Evolutionary conservation across 2,113 vertebrate genomes (phyloP).

Genomic region (Benitochromis conjunctus): DNA sequence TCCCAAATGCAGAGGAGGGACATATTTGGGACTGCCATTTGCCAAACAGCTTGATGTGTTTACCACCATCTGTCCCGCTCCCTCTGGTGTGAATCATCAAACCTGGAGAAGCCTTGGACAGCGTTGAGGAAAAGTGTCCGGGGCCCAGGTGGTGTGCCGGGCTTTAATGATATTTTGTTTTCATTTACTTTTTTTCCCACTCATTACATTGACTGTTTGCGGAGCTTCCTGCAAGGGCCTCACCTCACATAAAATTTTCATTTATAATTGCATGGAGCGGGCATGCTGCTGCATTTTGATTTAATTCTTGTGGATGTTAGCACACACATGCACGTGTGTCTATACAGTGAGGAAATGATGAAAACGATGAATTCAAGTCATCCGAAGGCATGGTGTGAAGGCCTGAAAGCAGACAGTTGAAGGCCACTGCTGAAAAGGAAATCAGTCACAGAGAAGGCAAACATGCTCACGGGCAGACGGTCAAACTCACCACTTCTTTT

Average conservation of each 20-base stretch:
- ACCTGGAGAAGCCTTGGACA: slow-evolving; percentile 28
- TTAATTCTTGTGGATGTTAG: neutral
- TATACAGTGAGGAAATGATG: neutral
- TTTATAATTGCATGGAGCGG: neutral
- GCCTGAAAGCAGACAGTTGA: neutral
- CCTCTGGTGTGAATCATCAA: slow-evolving; percentile 30
- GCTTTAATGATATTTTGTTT: slow-evolving; percentile 40
- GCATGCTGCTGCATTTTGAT: neutral
- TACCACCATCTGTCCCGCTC: slow-evolving; percentile 52
- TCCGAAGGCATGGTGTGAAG: neutral
- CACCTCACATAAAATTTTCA: neutral
- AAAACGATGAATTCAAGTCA: neutral
- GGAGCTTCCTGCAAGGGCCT: neutral
- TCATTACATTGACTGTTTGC: neutral
- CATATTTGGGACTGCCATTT: neutral
- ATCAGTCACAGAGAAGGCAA: neutral
- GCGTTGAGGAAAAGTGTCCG: neutral
- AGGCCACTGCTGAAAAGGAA: neutral
- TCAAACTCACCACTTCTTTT: neutral
- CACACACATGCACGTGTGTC: neutral
- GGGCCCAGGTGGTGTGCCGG: slow-evolving; percentile 29
- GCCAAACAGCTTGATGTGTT: slow-evolving; percentile 43
- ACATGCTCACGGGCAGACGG: neutral
- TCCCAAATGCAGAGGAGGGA: neutral
- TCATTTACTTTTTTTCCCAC: slow-evolving; percentile 15